Conservation (phyloP, 35 echinoderm and acorn worm species). For the Ophioderma brevispina region DNA sequence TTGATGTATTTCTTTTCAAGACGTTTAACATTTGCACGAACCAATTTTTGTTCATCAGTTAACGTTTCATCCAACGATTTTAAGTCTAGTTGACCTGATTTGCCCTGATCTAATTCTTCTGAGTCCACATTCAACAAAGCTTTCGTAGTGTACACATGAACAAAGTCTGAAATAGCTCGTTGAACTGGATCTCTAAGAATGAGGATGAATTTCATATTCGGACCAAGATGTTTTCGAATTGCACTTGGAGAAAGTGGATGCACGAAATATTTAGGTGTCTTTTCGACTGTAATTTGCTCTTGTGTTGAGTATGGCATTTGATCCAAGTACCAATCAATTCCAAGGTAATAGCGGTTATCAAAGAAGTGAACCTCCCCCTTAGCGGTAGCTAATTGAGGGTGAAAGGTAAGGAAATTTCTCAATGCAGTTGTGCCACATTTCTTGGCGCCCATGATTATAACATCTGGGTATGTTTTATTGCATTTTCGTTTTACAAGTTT, state of each 20-base stretch:
- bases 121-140: no score
- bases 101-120: neutral
- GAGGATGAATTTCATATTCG: constrained; percentile 40
- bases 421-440: constrained; percentile 59
- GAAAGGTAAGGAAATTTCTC: constrained; percentile 36
- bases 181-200: constrained; percentile 51
- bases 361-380: constrained; percentile 62
- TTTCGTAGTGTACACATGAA: constrained; percentile 1
- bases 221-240: constrained; percentile 28
- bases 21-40: neutral
- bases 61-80: neutral
- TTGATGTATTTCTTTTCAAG: neutral
- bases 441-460: constrained; percentile 55
- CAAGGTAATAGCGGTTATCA: constrained; percentile 24
- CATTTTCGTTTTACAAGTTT: constrained; percentile 18
- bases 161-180: constrained; percentile 51
- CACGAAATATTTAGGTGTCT: constrained; percentile 80
- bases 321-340: constrained; percentile 69
- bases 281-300: constrained; percentile 72
- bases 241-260: constrained; percentile 22
- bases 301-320: constrained; percentile 66
- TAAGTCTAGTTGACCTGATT: neutral
- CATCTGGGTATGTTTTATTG: constrained; percentile 37
- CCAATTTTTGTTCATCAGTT: neutral
- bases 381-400: constrained; percentile 51